These are phyloP conservation scores for Campylomormyrus numenius DNA, from an alignment of 2,113 vertebrate genomes.

Conservation along the genomic window DNA sequence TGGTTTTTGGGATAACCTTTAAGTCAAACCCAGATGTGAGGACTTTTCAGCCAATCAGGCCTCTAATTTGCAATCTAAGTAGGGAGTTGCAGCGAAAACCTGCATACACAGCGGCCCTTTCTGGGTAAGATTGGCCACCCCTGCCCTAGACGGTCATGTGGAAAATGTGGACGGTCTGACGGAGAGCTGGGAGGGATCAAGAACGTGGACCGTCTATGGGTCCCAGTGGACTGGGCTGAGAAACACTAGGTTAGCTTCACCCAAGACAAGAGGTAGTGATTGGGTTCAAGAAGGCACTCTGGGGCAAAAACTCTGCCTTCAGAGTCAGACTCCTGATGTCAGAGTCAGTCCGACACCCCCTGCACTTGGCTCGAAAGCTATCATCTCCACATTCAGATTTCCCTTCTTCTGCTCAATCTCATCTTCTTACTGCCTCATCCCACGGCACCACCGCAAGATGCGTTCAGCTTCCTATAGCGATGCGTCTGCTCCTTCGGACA, in stretches of 20 bases:
- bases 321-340: not conserved
- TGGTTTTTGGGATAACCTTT: too few relatives aligned
- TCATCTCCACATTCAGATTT: not conserved
- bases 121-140: too few relatives aligned
- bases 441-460: not conserved
- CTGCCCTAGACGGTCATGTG: not conserved
- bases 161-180: not conserved
- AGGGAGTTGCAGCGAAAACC: too few relatives aligned
- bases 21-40: too few relatives aligned
- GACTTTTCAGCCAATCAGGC: too few relatives aligned
- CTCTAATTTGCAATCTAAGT: too few relatives aligned
- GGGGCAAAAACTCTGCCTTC: not conserved
- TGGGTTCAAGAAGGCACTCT: slow-evolving; percentile 9
- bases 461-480: not conserved
- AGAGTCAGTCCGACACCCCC: not conserved
- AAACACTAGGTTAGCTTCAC: not conserved
- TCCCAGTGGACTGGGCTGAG: not conserved
- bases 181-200: not conserved
- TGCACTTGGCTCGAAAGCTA: not conserved
- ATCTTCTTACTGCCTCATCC: not conserved
- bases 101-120: too few relatives aligned
- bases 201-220: not conserved
- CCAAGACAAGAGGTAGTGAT: slow-evolving; percentile 29
- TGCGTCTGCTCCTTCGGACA: not conserved
- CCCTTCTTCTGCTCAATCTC: not conserved